phyloP scores from a whole-genome alignment of 2,797 vertebrate species.

The Urosaurus nigricauda region DNA sequence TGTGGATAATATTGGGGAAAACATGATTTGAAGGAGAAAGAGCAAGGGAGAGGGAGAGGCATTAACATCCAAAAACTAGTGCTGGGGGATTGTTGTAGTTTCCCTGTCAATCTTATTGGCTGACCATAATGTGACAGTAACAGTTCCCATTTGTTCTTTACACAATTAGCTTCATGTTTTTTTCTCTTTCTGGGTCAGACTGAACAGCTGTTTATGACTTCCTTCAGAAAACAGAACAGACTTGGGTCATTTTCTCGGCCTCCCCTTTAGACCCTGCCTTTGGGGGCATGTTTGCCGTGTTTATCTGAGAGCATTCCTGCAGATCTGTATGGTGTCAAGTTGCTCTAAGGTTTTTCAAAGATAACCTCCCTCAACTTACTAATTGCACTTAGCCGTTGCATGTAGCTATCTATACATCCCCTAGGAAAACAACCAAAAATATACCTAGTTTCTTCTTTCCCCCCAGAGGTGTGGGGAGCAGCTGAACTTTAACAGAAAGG shows the following conservation, averaged over 20 bases:
- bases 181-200: conserved; percentile 22
- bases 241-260: conserved; percentile 1
- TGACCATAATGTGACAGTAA: conserved; percentile 41
- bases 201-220: conserved; percentile 21
- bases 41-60: background rate
- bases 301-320: conserved; percentile 15
- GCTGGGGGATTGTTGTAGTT: background rate
- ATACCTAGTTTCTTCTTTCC: background rate
- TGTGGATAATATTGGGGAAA: background rate
- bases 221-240: conserved; percentile 11
- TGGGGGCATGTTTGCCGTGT: conserved; percentile 26
- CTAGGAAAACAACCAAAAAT: conserved; percentile 2
- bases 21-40: background rate
- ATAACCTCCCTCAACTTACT: background rate
- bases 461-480: too few species aligned
- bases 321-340: conserved; percentile 11
- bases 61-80: too few species aligned
- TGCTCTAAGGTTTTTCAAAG: conserved; percentile 14
- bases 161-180: conserved; percentile 33
- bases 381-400: background rate
- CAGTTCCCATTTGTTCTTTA: background rate
- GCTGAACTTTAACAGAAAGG: background rate
- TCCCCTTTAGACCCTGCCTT: conserved; percentile 34
- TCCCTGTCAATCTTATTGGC: conserved; percentile 13
- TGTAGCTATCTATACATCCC: too few species aligned